Percentiles rank a stretch among this genome's conserved stretches.
Conservation (phyloP, 2,888 invertebrate genomes). For the Laothoe populi region DNA sequence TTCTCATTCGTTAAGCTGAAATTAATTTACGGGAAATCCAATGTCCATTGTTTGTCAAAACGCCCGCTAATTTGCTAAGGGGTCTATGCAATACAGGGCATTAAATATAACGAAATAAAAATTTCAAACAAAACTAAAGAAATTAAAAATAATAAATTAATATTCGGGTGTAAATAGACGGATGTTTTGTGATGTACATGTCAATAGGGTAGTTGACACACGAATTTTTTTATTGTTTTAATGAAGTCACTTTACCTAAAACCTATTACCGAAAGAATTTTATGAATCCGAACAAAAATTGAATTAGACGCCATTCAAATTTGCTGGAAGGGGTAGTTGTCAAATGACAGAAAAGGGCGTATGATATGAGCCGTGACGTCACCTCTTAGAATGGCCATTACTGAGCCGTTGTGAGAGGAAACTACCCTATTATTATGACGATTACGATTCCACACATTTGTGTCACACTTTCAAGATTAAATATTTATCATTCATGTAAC, state of each 20-base stretch:
- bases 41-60: slow-evolving; percentile 59
- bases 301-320: too few species aligned
- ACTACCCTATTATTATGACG: slow-evolving; percentile 4
- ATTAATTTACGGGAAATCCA: neutral
- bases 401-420: too few species aligned
- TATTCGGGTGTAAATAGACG: slow-evolving; percentile 56
- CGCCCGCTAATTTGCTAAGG: slow-evolving; percentile 78
- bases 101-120: slow-evolving; percentile 50
- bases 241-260: too few species aligned
- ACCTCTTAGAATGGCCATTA: too few species aligned
- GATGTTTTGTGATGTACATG: slow-evolving; percentile 50
- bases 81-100: slow-evolving; percentile 78
- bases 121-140: slow-evolving; percentile 38
- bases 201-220: too few species aligned
- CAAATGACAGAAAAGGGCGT: too few species aligned
- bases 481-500: too few species aligned
- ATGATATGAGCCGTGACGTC: too few species aligned
- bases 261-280: too few species aligned
- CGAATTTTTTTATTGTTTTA: too few species aligned
- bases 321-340: too few species aligned
- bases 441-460: neutral
- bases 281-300: too few species aligned
- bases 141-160: slow-evolving; percentile 42
- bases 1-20: neutral
- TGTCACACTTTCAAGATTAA: neutral